These are phyloP conservation scores for Macroramphosus scolopax DNA, from an alignment of 2,797 vertebrate species.

Conservation along the genomic window DNA sequence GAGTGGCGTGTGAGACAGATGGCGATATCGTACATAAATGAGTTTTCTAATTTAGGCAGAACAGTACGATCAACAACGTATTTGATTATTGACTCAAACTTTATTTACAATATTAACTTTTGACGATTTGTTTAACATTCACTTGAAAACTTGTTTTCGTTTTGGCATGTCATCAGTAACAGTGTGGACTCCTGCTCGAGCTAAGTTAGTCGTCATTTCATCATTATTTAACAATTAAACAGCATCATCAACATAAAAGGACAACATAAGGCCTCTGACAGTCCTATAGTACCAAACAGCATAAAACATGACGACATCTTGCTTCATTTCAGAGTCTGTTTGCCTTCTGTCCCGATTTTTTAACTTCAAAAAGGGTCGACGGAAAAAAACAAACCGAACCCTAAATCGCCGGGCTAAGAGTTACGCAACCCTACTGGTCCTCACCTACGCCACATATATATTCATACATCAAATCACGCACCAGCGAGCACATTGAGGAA, in stretches of 20 bases:
- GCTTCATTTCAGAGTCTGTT: not conserved
- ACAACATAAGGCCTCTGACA: constrained; percentile 14
- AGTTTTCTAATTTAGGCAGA: too few species aligned
- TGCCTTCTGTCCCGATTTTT: not conserved
- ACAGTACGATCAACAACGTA: too few species aligned
- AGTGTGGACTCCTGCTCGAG: not conserved
- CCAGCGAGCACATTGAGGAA: not conserved
- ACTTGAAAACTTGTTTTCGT: constrained; percentile 24
- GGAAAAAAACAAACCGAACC: not conserved
- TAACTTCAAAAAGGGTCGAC: not conserved
- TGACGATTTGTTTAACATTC: constrained; percentile 15
- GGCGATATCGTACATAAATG: constrained; percentile 54
- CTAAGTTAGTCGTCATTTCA: constrained; percentile 2
- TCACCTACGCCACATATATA: not conserved
- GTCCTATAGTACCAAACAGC: constrained; percentile 15
- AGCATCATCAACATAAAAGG: constrained; percentile 16
- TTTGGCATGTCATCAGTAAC: constrained; percentile 1
- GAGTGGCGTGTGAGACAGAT: constrained; percentile 69
- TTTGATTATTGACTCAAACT: constrained; percentile 13
- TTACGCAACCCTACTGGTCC: too few species aligned
- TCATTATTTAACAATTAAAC: constrained; percentile 5
- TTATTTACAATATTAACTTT: constrained; percentile 47
- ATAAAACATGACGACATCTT: constrained; percentile 12
- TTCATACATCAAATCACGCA: too few species aligned
- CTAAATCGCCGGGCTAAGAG: too few species aligned